phyloP scores from a whole-genome alignment of 2,113 vertebrate genomes.

The Elaphurus davidianus region DNA sequence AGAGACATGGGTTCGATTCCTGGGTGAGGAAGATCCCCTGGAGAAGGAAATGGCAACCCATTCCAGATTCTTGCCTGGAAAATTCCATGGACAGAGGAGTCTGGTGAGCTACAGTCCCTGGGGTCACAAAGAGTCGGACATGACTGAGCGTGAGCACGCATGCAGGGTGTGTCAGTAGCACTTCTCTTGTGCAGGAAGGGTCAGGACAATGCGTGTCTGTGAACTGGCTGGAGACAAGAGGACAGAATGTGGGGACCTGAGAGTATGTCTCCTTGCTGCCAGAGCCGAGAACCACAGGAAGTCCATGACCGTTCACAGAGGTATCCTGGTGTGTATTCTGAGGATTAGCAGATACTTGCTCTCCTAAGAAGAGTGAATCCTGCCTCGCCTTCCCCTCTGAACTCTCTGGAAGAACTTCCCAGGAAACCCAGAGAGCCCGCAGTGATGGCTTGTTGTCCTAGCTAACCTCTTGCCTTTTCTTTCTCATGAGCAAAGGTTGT shows the following conservation, averaged over 20 bases:
- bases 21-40: neutral
- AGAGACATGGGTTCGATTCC: neutral
- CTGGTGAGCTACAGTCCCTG: neutral
- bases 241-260: neutral
- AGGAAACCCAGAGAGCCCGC: too few species aligned
- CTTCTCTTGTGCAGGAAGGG: neutral
- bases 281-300: neutral
- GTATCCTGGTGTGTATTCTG: neutral
- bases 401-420: neutral
- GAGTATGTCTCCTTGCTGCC: neutral
- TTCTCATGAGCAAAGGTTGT: neutral
- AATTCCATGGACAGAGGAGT: neutral
- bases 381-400: neutral
- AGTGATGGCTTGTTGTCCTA: neutral
- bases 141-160: neutral
- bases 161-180: neutral
- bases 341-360: neutral
- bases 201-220: neutral
- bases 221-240: neutral
- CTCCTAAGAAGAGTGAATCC: neutral
- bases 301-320: neutral
- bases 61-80: neutral
- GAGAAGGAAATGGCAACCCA: neutral
- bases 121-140: neutral
- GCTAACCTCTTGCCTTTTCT: neutral